Evolutionary conservation across 2,113 vertebrate species (phyloP).

Genomic region (Marcusenius ussheri): DNA sequence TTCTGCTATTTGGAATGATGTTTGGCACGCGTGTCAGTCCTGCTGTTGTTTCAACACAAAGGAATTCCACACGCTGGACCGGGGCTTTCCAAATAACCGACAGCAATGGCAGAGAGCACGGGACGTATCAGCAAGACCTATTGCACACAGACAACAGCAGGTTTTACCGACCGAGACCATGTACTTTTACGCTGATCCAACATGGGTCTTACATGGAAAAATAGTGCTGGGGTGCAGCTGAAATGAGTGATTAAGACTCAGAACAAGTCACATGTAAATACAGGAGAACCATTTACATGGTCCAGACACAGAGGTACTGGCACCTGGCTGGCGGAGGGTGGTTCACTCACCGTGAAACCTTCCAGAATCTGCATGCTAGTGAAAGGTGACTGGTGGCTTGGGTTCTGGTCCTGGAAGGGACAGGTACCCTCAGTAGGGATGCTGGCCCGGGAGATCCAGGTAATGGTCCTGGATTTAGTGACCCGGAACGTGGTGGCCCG

Average conservation of each 20-base stretch:
- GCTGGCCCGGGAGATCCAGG: conserved; percentile 26
- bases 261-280: background rate
- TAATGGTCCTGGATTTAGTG: conserved; percentile 18
- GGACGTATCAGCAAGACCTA: background rate
- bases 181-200: conserved; percentile 33
- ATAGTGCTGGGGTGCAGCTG: conserved; percentile 22
- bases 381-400: background rate
- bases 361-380: background rate
- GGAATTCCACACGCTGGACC: background rate
- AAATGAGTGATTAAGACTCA: conserved; percentile 29
- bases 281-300: background rate
- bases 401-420: background rate
- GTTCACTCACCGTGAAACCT: background rate
- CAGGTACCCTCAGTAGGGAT: background rate
- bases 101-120: background rate
- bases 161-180: conserved; percentile 39
- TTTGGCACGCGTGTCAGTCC: background rate
- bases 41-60: conserved; percentile 3
- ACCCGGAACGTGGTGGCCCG: conserved; percentile 25
- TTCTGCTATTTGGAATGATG: background rate
- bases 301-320: background rate
- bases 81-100: background rate
- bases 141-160: conserved; percentile 19
- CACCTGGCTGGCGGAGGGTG: background rate
- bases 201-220: conserved; percentile 35